Evolutionary conservation across 2,888 invertebrate genomes (phyloP).

Genomic region (Microplitis manilae): DNA sequence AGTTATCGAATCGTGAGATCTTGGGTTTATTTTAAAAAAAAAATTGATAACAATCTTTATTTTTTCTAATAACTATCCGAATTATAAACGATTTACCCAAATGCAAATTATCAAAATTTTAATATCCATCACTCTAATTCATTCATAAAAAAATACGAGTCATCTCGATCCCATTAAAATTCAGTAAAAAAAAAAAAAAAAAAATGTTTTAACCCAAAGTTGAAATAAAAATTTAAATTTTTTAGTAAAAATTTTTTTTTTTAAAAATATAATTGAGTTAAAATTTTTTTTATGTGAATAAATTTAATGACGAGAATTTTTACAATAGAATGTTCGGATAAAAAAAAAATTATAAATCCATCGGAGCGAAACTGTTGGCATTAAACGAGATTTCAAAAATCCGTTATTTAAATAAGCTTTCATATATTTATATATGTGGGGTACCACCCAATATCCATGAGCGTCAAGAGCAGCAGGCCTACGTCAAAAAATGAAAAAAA

Average conservation of each 20-base stretch:
- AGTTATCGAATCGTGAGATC: too few species aligned
- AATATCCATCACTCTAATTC: not conserved
- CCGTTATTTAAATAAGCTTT: slow-evolving; percentile 70
- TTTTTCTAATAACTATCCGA: not conserved
- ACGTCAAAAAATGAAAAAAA: slow-evolving; percentile 27
- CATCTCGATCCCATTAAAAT: slow-evolving; percentile 12
- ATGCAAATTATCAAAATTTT: slow-evolving; percentile 7
- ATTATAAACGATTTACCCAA: not conserved
- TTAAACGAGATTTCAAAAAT: slow-evolving; percentile 71
- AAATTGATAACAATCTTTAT: not conserved
- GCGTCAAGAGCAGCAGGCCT: slow-evolving; percentile 25
- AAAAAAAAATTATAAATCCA: slow-evolving; percentile 30
- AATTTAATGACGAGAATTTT: not conserved
- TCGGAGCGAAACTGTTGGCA: slow-evolving; percentile 47
- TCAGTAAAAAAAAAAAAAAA: not conserved
- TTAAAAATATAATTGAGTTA: too few species aligned
- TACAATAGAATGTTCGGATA: slow-evolving; percentile 5
- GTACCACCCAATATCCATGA: too few species aligned
- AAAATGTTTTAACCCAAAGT: not conserved
- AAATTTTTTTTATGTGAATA: not conserved
- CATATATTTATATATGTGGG: slow-evolving; percentile 25
- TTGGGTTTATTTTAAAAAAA: not conserved
- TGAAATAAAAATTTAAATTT: not conserved
- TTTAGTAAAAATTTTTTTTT: too few species aligned
- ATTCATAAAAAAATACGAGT: not conserved